A percentile compares a stretch with the other conserved stretches of the same genome.
Evolutionary conservation across 92 coral and sea anemone species (phyloP).

Genomic region (Phenganax stokvisi): DNA sequence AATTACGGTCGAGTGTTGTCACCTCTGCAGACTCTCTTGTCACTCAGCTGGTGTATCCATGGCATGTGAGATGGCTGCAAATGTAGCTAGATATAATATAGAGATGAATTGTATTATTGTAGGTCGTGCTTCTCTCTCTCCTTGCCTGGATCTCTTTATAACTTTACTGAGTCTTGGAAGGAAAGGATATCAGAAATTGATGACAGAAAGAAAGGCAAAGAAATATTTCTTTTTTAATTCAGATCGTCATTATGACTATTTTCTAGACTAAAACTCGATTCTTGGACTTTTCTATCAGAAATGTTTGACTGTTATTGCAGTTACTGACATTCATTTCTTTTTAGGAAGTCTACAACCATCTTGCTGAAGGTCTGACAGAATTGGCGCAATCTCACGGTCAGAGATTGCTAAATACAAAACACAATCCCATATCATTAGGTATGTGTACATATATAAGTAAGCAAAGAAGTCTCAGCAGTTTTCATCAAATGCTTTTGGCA

Average conservation of each 20-base stretch:
- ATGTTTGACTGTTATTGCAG: neutral
- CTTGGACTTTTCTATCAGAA: too few species aligned
- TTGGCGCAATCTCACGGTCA: slow-evolving; percentile 75
- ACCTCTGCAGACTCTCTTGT: neutral
- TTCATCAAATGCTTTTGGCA: neutral
- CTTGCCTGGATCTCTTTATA: slow-evolving; percentile 84
- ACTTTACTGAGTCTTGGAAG: slow-evolving; percentile 81
- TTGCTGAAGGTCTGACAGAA: slow-evolving; percentile 76
- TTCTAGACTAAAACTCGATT: neutral
- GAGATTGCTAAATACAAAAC: slow-evolving; percentile 68
- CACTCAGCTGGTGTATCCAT: too few species aligned
- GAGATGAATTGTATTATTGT: neutral
- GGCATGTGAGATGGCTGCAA: too few species aligned
- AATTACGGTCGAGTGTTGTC: neutral
- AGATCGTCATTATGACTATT: neutral
- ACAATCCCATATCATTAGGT: slow-evolving; percentile 96
- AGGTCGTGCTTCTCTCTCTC: slow-evolving; percentile 98
- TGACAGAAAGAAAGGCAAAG: slow-evolving; percentile 70
- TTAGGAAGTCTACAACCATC: slow-evolving; percentile 75
- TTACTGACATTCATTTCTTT: neutral
- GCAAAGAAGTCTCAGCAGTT: neutral
- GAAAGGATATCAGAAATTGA: slow-evolving; percentile 69
- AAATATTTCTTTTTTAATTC: neutral
- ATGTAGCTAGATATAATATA: too few species aligned
- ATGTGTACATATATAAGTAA: slow-evolving; percentile 1